A percentile compares a stretch with the other conserved stretches of the same genome.
Evolutionary conservation across 2,113 vertebrate genomes (phyloP).

Genomic region (Sterrhoptilus dennistouni): DNA sequence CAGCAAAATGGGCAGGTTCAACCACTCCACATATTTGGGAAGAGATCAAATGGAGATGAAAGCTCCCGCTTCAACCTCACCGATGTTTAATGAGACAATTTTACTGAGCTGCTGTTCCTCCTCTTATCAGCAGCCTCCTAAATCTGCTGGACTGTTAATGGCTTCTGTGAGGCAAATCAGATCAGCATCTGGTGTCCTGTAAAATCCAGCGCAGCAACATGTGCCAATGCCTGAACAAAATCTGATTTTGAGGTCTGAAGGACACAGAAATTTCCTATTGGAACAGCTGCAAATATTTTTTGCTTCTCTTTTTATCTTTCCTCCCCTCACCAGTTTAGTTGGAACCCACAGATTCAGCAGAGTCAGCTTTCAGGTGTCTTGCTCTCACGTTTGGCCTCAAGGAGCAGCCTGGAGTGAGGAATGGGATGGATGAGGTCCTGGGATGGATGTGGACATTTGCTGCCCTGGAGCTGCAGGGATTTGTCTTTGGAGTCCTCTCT

Average conservation of each 20-base stretch:
- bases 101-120: conserved; percentile 1
- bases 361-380: background rate
- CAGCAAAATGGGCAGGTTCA: background rate
- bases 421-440: background rate
- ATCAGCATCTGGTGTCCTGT: conserved; percentile 7
- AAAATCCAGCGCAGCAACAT: background rate
- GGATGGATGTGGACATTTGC: background rate
- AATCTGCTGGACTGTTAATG: background rate
- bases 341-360: background rate
- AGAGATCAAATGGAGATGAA: conserved; percentile 24
- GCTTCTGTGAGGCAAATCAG: conserved; percentile 37
- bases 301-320: background rate
- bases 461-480: background rate
- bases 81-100: background rate
- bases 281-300: background rate
- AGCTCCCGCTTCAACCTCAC: background rate
- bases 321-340: background rate
- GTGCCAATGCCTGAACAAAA: background rate
- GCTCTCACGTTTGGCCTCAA: background rate
- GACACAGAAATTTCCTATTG: background rate
- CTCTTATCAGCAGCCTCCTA: conserved; percentile 28
- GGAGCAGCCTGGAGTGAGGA: background rate
- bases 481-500: rapidly evolving
- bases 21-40: background rate
- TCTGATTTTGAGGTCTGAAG: background rate